Base-by-base conservation (phyloP, 2,113 vertebrate species). In the Phaethornis superciliosus region DNA sequence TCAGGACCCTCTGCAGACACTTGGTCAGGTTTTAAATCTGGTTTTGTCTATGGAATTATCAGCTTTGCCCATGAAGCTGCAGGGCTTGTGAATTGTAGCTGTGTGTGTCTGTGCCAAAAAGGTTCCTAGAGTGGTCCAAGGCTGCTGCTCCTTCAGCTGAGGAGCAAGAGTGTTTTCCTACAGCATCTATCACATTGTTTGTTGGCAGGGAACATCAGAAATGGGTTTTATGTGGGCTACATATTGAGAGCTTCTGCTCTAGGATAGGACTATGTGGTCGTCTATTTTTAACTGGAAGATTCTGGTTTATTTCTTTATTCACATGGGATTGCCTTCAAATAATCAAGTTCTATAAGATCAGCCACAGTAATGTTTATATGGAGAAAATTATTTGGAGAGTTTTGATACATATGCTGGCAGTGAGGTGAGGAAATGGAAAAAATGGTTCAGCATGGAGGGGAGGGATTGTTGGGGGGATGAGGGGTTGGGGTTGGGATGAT, bases 21-120 rank as follows among this genome's bases (percentile, higher is more conserved):
- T 47, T 33, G 15, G 3, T 49, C n/a, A 23, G 35, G 18, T 32
- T 72, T 46, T 56, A 54, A 59, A 26, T 67, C 7, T 2, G 0
- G 26, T 14, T 51, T 62, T 72, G 33, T 64, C 33, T 17, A 2
- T 3, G 26, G 6, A 24, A 56, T 19, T 33, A 44, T 52, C 32
- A 27, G 32, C 44, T 70, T 54, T 42, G 24, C 9, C 9, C 2
- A 1, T 7, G 15, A 20, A 33, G 28, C 46, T 55, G 11, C 2
- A 2, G 23, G 40, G 21, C 7, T 21, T 27, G 17, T 7, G 37
- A 17, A 0, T 18, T n/a, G 21, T 28, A 33, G 12, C 47, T 19
- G 35, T 16, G 10, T 10, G 24, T 17, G 23, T 22, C 26, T 2
- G 65, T 20, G 64, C 20, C 52, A 28, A 14, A n/a, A n/a, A 4